Evolutionary conservation across 2,797 vertebrate genomes (phyloP).

Genomic region (Staurois parvus): DNA sequence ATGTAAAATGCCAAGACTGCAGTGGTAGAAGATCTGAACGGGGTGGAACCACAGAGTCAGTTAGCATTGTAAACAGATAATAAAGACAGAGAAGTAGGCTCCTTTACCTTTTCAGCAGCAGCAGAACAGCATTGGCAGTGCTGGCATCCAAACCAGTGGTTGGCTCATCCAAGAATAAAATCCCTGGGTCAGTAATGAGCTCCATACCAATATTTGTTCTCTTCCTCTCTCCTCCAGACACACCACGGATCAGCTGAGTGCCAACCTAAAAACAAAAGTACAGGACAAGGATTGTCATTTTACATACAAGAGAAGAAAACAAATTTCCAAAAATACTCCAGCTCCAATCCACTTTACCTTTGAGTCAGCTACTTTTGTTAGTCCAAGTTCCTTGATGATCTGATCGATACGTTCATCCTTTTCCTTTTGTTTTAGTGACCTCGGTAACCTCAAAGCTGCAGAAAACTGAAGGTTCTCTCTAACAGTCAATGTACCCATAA

Average conservation of each 20-base stretch:
- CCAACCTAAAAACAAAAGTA: constrained; percentile 81
- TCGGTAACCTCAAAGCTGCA: constrained; percentile 89
- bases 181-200: constrained; percentile 88
- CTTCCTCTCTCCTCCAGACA: constrained; percentile 95
- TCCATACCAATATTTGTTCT: constrained; percentile 97
- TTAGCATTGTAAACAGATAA: not conserved
- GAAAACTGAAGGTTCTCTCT: constrained; percentile 95
- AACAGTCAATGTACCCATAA: constrained; percentile 94
- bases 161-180: constrained; percentile 95
- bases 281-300: not conserved
- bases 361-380: constrained; percentile 89
- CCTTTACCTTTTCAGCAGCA: constrained; percentile 87
- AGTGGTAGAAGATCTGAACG: too few relatives aligned
- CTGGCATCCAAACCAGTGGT: constrained; percentile 93
- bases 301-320: not conserved
- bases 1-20: too few relatives aligned
- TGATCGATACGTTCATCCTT: constrained; percentile 84
- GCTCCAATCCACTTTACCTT: constrained; percentile 78
- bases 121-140: constrained; percentile 90
- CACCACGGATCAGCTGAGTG: constrained; percentile 85
- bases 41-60: not conserved
- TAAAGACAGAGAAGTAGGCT: not conserved
- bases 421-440: constrained; percentile 78
- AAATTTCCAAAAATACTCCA: too few relatives aligned
- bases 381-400: constrained; percentile 88